A percentile compares a stretch with the other conserved stretches of the same genome.
phyloP scores from a whole-genome alignment of 2,113 vertebrate species.

The Neodontobutis hainanensis region DNA sequence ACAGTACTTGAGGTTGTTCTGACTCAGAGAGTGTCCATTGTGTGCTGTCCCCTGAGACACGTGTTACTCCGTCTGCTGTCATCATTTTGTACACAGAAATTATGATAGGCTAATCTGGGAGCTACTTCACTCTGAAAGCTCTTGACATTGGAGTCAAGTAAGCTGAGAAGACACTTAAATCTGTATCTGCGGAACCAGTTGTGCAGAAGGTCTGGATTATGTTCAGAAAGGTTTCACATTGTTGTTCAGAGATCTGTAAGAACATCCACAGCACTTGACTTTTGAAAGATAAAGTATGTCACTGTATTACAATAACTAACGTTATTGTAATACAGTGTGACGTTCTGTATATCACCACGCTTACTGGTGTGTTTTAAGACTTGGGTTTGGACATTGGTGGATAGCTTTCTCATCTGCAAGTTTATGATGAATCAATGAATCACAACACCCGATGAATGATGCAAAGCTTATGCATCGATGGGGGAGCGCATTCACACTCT shows the following conservation, averaged over 20 bases:
- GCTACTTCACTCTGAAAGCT: neutral
- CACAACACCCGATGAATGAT: conserved; percentile 48
- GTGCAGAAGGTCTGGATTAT: too few species aligned
- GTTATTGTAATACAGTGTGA: too few species aligned
- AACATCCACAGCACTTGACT: too few species aligned
- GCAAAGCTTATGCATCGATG: conserved; percentile 36
- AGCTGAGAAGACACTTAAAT: too few species aligned
- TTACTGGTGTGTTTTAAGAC: too few species aligned
- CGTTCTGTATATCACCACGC: conserved; percentile 5
- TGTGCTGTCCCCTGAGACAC: neutral
- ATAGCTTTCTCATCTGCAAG: conserved; percentile 58
- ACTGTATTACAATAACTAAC: neutral
- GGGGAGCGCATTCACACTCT: conserved; percentile 21
- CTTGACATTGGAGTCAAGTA: neutral
- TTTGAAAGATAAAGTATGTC: too few species aligned
- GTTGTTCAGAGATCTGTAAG: too few species aligned
- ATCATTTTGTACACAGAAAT: neutral
- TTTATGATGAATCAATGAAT: conserved; percentile 66
- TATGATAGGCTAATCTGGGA: neutral
- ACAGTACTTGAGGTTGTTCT: neutral
- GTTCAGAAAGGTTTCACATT: too few species aligned
- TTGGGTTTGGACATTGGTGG: conserved; percentile 44
- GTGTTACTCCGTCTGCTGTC: conserved; percentile 5
- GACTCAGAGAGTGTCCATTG: neutral
- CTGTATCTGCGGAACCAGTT: too few species aligned